Evolutionary conservation across 2,113 vertebrate species (phyloP).

Genomic region (Sminthopsis crassicaudata): DNA sequence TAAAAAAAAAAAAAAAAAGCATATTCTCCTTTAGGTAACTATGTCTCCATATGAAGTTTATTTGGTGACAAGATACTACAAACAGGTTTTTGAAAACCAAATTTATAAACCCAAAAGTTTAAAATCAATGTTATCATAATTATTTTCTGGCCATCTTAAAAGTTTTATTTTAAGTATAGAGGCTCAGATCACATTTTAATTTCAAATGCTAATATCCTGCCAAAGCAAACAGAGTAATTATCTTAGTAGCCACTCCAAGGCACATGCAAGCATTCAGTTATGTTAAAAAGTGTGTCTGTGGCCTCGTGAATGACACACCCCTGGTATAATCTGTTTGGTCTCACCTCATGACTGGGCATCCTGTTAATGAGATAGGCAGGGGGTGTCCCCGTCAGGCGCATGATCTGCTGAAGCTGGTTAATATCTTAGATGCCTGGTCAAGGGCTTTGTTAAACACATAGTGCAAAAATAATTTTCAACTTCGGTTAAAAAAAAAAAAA

Average conservation of each 20-base stretch:
- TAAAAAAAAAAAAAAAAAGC: background rate
- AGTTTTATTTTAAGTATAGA: background rate
- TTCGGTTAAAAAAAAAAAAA: slow-evolving; percentile 20
- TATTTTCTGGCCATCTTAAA: background rate
- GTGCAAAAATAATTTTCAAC: slow-evolving; percentile 81
- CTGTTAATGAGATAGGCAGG: slow-evolving; percentile 99
- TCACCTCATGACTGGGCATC: slow-evolving; percentile 99
- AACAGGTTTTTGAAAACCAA: background rate
- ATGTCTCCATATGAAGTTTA: background rate
- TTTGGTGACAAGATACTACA: background rate
- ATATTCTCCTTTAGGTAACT: background rate
- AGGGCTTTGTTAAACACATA: slow-evolving; percentile 92
- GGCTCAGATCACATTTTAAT: background rate
- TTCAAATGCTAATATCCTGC: background rate
- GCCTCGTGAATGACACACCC: slow-evolving; percentile 66
- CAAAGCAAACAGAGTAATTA: background rate
- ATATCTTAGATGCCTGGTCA: slow-evolving; percentile 97
- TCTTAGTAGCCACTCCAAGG: slow-evolving; percentile 58
- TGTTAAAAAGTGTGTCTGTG: background rate
- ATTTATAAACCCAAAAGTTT: background rate
- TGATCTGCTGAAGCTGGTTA: slow-evolving; percentile 99
- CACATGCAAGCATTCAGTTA: slow-evolving; percentile 61
- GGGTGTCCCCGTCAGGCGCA: slow-evolving; percentile 99
- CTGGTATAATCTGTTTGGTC: slow-evolving; percentile 78
- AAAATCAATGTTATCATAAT: slow-evolving; percentile 2